Base-by-base conservation (phyloP, 1,140 invertebrate genomes). In the Lasioglossum baleicum region DNA sequence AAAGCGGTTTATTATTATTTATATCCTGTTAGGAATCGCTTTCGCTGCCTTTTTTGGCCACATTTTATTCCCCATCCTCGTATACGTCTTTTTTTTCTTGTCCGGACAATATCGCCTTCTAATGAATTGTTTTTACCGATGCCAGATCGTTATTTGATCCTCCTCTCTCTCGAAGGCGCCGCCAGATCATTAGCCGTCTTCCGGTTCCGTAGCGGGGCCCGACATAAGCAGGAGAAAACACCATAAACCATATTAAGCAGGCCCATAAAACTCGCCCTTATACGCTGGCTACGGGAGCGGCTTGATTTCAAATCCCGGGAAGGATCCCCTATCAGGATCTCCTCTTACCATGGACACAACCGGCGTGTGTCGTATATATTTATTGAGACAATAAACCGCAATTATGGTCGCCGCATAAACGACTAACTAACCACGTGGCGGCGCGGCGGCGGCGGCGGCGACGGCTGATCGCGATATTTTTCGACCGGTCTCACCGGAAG, bases 381-480 rank as follows among this genome's bases (percentile, higher is more conserved):
- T 91, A 91, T 91, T 88, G 88, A 81, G 86, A 91, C 90, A 90
- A 90, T 91, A 91, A 91, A 91, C 86, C 87, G 89, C 87, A 91
- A 91, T 91, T 90, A 91, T 89, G 85, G 35, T 73, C 66, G 81
- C 72, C 81, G 78, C 53, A 70, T 89, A 86, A 89, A 83, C 76
- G 84, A 80, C 89, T 90, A 91, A 91, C 89, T 89, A 90, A 84
- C 87, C 82, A 73, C 72, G 69, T 20, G 53, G 6, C 65, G 40
- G 35, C 26, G 26, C 65, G 40, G 69, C 13, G 53, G 6, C 65
- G 40, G 48, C 65, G 40, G 69, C 13, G 53, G 6, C 65, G 40
- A 40, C 63, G 40, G 44, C 40, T 61, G 70, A 83, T 75, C 58
- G 70, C 58, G 7, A 75, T 76, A 26, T 69, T 74, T 81, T 75